Evolutionary conservation across 2,888 invertebrate species (phyloP).

Genomic region (Ceratothoa steindachneri): DNA sequence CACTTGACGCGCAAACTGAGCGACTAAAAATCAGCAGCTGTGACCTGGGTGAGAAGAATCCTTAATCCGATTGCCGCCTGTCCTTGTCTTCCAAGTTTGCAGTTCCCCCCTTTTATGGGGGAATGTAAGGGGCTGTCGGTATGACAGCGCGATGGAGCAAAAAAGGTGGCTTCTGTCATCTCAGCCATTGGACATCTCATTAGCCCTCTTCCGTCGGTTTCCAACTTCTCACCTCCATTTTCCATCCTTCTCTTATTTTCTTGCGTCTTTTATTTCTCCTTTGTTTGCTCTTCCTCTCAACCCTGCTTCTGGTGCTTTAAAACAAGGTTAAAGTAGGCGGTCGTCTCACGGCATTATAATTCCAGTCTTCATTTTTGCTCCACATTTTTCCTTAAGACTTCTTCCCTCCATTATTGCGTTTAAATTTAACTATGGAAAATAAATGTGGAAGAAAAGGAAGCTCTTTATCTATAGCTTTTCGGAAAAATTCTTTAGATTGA

Average conservation of each 20-base stretch:
- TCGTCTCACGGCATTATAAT: neutral
- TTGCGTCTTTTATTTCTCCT: too few species aligned
- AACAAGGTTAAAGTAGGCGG: neutral
- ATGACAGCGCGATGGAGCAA: too few species aligned
- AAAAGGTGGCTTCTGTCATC: too few species aligned
- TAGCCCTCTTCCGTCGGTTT: too few species aligned
- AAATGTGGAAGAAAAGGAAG: neutral
- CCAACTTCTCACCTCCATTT: too few species aligned
- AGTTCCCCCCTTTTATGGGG: neutral
- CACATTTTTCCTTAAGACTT: neutral
- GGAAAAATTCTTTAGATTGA: too few species aligned
- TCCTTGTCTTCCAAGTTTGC: neutral
- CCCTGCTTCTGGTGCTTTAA: neutral
- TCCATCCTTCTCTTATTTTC: too few species aligned
- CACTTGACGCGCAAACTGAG: neutral
- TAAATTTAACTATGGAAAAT: neutral
- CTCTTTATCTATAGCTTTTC: too few species aligned
- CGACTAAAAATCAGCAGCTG: constrained; percentile 7
- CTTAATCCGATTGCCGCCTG: neutral
- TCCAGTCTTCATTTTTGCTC: neutral
- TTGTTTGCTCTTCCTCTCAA: too few species aligned
- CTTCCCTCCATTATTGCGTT: neutral
- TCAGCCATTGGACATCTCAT: too few species aligned
- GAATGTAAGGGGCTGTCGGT: too few species aligned
- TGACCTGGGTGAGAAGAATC: constrained; percentile 5